Base-by-base conservation (phyloP, 2,113 vertebrate genomes). In the Serinus canaria region DNA sequence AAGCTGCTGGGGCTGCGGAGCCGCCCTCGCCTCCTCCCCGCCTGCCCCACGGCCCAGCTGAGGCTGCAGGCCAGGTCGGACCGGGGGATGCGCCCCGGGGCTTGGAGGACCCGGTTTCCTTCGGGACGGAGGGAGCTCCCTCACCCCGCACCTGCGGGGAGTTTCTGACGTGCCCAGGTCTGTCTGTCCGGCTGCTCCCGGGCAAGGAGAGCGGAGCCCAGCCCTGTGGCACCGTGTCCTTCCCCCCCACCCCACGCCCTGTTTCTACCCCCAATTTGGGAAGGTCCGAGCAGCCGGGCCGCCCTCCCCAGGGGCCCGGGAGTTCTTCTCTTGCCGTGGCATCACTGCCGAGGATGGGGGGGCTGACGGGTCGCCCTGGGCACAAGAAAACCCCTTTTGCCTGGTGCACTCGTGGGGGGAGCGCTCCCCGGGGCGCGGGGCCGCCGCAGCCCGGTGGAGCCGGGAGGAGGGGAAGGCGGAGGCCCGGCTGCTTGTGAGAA, bases 401-500 rank as follows among this genome's bases (percentile, higher is more conserved):
- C 37, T 2, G 60, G 47, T 28, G 63, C 44, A 5, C 30, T 79
- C 49, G 72, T 20, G 27, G 19, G 47, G 91, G 74, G 2, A 87
- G 67, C 62, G 13, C n/a, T 83, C 33, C 89, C 83, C 33, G 83
- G 93, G 83, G 46, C 31, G 49, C 59, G 60, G 93, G 72, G 94
- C 92, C 86, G 58, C 73, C 68, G 41, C 81, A 72, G 75, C 39
- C 79, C 93, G 55, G 80, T 56, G 89, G 75, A 74, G 91, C 69
- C 84, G 79, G 93, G 97, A 97, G 97, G 94, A 94, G 92, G 92
- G 95, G 94, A 83, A 88, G 73, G 91, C 68, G 19, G 94, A 97
- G 77, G 96, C 92, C 92, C 91, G 89, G 92, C 94, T 96, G 95
- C 96, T 98, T 96, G 97, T 97, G 98, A 97, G 98, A 98, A 97